Evolutionary conservation across 2,888 invertebrate genomes (phyloP).

Genomic region (Drosophila phalerata): DNA sequence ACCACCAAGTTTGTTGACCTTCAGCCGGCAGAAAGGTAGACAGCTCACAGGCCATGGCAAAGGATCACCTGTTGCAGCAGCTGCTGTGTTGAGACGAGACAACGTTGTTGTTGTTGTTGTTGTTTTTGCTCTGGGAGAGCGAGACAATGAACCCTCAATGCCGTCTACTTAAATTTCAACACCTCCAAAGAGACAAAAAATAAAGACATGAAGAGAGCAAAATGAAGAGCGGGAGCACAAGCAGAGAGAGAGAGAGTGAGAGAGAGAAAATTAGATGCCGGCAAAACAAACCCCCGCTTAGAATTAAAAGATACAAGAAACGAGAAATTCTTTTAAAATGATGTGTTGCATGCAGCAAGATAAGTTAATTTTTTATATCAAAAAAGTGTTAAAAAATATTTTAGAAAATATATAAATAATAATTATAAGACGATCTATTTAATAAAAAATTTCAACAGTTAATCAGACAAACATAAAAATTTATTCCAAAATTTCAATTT

Average conservation of each 20-base stretch:
- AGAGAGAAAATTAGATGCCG: conserved; percentile 2
- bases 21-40: conserved; percentile 60
- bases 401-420: neutral
- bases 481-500: no score
- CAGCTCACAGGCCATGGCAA: conserved; percentile 32
- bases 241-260: neutral
- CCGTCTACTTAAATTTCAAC: conserved; percentile 30
- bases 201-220: neutral
- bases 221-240: neutral
- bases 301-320: conserved; percentile 30
- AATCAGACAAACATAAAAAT: no score
- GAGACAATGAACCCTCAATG: conserved; percentile 54
- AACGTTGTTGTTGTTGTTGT: conserved; percentile 6
- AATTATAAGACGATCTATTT: neutral
- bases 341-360: conserved; percentile 4
- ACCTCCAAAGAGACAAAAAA: conserved; percentile 5
- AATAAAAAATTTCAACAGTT: no score
- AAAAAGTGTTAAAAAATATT: neutral
- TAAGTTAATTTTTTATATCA: neutral
- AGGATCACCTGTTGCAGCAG: conserved; percentile 82
- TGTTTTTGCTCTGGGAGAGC: conserved; percentile 25
- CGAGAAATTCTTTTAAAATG: conserved; percentile 19
- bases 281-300: conserved; percentile 49
- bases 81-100: conserved; percentile 58
- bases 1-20: conserved; percentile 80